Evolutionary conservation across 2,113 vertebrate genomes (phyloP), one percentile per base, ranked within the genome.

Genomic region (Mesitornis unicolor): DNA sequence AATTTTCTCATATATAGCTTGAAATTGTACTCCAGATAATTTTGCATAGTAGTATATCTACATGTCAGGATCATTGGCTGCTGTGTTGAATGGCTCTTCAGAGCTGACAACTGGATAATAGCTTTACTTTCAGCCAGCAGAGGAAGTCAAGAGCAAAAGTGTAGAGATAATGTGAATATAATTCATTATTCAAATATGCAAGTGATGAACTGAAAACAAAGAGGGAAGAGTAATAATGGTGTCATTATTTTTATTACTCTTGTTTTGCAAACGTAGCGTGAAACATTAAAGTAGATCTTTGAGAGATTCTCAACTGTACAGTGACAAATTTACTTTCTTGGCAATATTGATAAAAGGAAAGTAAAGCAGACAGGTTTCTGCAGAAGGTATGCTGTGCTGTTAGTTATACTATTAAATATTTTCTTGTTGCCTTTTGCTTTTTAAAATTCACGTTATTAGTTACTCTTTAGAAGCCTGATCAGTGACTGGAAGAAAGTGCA

Each of bases 121-220:
- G 99, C 98, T 99, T 99, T 98, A 98, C 98, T 99, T 99, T 98
- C 89, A 98, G 95, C 98, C 98, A 98, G 97, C 81, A 98, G 98
- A 98, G 98, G 98, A 98, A 98, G 97, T 99, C 98, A 98, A 98
- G 98, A 99, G 98, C 98, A 98, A 98, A 98, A 98, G 98, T 98
- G 97, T 98, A 98, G 97, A 98, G 98, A 99, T 99, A 99, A 99
- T 99, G 98, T 98, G 98, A 99, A 98, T 98, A 99, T 99, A 99
- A 99, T 99, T 99, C 99, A 99, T 99, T 99, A 99, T 99, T 99
- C 98, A 99, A 99, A 99, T 99, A 98, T 98, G 98, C 98, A 99
- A 98, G 98, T 99, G 98, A 98, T 97, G 98, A 98, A 97, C 98
- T 96, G 97, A 98, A 98, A 98, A 98, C 98, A 98, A 98, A 98